These are phyloP conservation scores for Halyomorpha halys DNA, from an alignment of 1,140 invertebrate species.

Conservation along the genomic window DNA sequence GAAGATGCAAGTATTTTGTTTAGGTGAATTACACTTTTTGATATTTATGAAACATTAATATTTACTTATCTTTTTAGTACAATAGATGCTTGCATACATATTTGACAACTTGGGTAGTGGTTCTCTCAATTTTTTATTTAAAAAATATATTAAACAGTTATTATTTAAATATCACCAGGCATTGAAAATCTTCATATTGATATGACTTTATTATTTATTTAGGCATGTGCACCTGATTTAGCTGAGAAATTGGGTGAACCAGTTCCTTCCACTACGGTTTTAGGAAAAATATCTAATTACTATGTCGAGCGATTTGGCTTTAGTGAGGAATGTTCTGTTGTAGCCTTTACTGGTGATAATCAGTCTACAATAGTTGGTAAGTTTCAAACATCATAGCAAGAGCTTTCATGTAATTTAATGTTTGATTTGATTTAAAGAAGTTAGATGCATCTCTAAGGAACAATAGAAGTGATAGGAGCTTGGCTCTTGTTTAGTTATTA, in stretches of 20 bases:
- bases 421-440: too few relatives aligned
- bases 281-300: conserved; percentile 56
- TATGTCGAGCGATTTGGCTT: conserved; percentile 51
- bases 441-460: too few relatives aligned
- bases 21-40: too few relatives aligned
- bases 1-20: too few relatives aligned
- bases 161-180: background rate
- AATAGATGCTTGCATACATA: too few relatives aligned
- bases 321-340: conserved; percentile 59
- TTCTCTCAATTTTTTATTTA: too few relatives aligned
- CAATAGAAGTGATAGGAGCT: too few relatives aligned
- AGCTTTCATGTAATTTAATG: too few relatives aligned
- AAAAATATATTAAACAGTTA: conserved; percentile 5
- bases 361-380: conserved; percentile 70
- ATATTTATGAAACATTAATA: too few relatives aligned
- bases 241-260: conserved; percentile 56
- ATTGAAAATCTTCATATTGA: background rate
- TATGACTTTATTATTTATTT: background rate
- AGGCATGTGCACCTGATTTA: conserved; percentile 49
- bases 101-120: too few relatives aligned
- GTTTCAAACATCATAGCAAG: background rate
- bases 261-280: conserved; percentile 52
- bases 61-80: too few relatives aligned
- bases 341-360: conserved; percentile 92
- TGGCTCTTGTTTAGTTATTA: too few relatives aligned